Evolutionary conservation across 2,888 invertebrate species (phyloP).

Genomic region (Nomada ferruginata): DNA sequence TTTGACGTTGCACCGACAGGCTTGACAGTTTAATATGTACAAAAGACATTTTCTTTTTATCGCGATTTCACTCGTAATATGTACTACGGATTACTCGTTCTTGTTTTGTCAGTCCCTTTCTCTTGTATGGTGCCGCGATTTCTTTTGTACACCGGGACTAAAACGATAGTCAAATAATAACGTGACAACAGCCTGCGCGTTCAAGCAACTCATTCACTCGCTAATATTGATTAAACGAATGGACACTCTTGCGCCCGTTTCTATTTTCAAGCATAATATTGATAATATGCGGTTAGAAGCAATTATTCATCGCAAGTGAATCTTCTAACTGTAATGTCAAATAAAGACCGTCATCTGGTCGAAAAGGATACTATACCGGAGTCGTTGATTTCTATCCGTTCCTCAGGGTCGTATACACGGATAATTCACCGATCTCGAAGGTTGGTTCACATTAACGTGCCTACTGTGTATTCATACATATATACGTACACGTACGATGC

Average conservation of each 20-base stretch:
- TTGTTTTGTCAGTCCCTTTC: conserved; percentile 26
- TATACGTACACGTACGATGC: background rate
- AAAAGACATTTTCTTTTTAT: conserved; percentile 8
- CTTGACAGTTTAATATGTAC: background rate
- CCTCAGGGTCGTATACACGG: conserved; percentile 10
- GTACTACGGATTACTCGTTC: background rate
- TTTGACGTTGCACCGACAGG: background rate
- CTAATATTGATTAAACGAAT: conserved; percentile 38
- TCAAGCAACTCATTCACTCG: conserved; percentile 15
- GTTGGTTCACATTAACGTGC: conserved; percentile 12
- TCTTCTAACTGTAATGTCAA: background rate
- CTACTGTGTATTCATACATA: background rate
- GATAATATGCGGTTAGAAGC: conserved; percentile 8
- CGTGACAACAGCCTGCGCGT: background rate
- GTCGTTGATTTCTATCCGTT: conserved; percentile 4
- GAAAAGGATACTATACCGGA: background rate
- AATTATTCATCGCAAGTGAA: conserved; percentile 1
- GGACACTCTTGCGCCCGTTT: background rate
- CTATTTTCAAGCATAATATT: conserved; percentile 32
- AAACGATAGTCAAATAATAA: conserved; percentile 18
- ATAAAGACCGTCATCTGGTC: background rate
- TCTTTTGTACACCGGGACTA: background rate
- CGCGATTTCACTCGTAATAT: background rate
- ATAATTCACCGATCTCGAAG: conserved; percentile 24
- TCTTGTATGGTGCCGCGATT: background rate